Percentiles rank a stretch among this genome's conserved stretches.
These are phyloP conservation scores for Argyresthia goedartella DNA, from an alignment of 2,888 invertebrate species.

Conservation along the genomic window DNA sequence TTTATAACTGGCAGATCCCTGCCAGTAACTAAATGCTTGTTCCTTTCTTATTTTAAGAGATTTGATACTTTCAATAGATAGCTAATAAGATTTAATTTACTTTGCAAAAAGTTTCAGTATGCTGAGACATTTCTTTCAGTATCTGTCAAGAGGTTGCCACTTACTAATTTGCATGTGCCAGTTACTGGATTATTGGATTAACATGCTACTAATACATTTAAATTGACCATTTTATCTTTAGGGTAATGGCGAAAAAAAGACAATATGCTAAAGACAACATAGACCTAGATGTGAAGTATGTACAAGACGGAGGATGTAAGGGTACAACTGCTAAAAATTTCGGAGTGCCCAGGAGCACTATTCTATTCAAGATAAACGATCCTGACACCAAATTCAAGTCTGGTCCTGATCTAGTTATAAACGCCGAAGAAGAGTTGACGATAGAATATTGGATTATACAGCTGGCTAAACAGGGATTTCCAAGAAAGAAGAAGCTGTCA, in stretches of 20 bases:
- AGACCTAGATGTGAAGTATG: not conserved
- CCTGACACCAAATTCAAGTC: not conserved
- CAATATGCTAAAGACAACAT: not conserved
- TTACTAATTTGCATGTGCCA: not conserved
- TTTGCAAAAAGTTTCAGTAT: not conserved
- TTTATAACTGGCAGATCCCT: not conserved
- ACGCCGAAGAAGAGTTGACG: not conserved
- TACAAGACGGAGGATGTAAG: not conserved
- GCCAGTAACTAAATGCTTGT: not conserved
- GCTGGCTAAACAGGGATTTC: too few species aligned
- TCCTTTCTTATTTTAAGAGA: not conserved
- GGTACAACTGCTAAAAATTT: not conserved
- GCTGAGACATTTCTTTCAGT: not conserved
- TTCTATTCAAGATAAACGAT: not conserved
- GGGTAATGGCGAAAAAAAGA: not conserved
- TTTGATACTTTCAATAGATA: not conserved
- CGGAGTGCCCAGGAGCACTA: not conserved
- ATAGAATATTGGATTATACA: too few species aligned
- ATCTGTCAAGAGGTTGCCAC: not conserved
- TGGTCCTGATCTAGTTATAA: not conserved
- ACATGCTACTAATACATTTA: not conserved
- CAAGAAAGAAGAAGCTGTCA: too few species aligned
- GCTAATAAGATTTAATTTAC: not conserved
- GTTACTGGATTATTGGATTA: not conserved
- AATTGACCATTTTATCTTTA: not conserved